Evolutionary conservation across 1,140 invertebrate genomes (phyloP), one percentile per base, ranked within the genome.

Genomic region (Hyphantria cunea): DNA sequence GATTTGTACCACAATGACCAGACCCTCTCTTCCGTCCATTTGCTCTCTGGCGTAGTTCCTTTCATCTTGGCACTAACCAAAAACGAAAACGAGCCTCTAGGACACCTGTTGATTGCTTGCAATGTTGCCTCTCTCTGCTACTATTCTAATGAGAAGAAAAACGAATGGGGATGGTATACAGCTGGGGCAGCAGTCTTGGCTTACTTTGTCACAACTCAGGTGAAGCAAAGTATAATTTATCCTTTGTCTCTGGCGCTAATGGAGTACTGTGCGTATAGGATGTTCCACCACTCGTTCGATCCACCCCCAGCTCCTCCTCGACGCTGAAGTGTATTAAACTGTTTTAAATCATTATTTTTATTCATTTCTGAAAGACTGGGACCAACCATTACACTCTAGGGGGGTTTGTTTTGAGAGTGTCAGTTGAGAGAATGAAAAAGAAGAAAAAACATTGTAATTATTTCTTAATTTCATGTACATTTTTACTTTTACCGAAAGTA

Each of bases 111-210:
- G 7, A 74, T 89, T 0, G 81, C 81, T 11, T 69, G 74, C 54
- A 89, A 89, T 56, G 75, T 85, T 14, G 66, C 84, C 3, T 82
- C 82, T 7, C 51, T 87, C 6, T 77, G 72, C 25, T 50, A 81
- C 25, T 86, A 81, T 53, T 81, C 83, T 4, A 42, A 78, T 1
- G 58, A 76, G 32, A 48, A 76, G 47, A 66, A 77, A 1, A 66
- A 66, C 6, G 68, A 76, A 14, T 89, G 78, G 78, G 86, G 83
- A 0, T 87, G 80, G 77, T 87, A 76, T n/a, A 85, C 86, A 0
- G 82, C 84, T 0, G 84, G 72, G 0, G 78, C 83, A 0, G 80
- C 70, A 0, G 31, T 82, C 6, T 50, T 85, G 11, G 76, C 86
- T 0, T 89, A 89, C 64, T 82, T 89, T 14, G 25, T 76, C 2